phyloP scores from a whole-genome alignment of 2,113 vertebrate genomes.

The Scortum barcoo region DNA sequence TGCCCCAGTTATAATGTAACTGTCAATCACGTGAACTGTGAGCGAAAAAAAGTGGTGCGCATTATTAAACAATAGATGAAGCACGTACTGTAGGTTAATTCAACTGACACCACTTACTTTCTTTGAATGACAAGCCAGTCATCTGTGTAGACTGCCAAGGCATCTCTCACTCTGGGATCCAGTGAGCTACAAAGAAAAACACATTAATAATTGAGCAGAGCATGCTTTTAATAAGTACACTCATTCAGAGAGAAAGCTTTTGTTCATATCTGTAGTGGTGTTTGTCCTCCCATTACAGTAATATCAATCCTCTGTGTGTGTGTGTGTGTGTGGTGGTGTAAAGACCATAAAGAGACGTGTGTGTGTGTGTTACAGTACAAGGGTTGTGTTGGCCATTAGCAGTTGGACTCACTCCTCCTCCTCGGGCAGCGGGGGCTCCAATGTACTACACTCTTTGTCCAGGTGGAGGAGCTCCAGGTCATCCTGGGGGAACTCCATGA shows the following conservation, averaged over 20 bases:
- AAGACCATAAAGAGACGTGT: constrained; percentile 10
- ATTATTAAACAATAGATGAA: constrained; percentile 39
- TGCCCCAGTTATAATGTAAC: constrained; percentile 7
- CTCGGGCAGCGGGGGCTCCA: constrained; percentile 88
- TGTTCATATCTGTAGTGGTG: constrained; percentile 52
- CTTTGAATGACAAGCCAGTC: constrained; percentile 92
- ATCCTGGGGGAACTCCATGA: constrained; percentile 90
- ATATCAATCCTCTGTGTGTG: constrained; percentile 18
- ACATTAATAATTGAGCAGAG: constrained; percentile 72
- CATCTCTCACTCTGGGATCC: constrained; percentile 90
- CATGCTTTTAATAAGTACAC: constrained; percentile 71
- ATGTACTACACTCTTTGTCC: constrained; percentile 90
- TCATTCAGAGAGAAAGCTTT: constrained; percentile 52
- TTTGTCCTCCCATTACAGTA: constrained; percentile 45
- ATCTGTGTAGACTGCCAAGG: constrained; percentile 90
- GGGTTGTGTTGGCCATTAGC: constrained; percentile 16
- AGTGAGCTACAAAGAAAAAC: constrained; percentile 84
- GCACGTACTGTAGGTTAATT: constrained; percentile 30
- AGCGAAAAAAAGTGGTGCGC: constrained; percentile 16
- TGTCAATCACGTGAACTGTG: constrained; percentile 29
- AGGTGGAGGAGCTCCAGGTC: constrained; percentile 89
- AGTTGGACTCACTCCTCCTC: constrained; percentile 86
- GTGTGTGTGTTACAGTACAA: constrained; percentile 24
- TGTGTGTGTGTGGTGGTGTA: constrained; percentile 24
- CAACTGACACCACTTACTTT: constrained; percentile 84